Conservation (phyloP, 2,888 invertebrate genomes). For the Liodrosophila aerea region DNA sequence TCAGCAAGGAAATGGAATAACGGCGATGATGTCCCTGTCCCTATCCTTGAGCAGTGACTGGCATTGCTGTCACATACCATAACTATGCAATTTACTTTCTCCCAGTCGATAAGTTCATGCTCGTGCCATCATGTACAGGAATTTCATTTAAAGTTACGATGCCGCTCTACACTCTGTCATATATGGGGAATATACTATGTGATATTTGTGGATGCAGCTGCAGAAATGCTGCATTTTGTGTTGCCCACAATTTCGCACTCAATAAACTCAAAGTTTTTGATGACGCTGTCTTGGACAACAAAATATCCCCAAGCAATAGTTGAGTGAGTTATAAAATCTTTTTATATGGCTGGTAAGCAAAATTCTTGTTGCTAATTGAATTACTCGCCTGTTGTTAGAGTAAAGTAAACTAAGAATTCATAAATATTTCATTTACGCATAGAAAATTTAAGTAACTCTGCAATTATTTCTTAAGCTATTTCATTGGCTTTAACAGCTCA, state of each 20-base stretch:
- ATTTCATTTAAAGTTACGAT: constrained; percentile 2
- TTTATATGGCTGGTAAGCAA: constrained; percentile 45
- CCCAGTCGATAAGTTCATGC: constrained; percentile 2
- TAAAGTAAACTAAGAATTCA: too few relatives aligned
- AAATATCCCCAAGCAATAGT: constrained; percentile 9
- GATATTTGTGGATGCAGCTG: constrained; percentile 19
- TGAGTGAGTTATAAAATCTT: constrained; percentile 52
- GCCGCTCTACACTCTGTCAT: neutral
- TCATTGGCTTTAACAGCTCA: neutral
- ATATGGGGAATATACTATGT: constrained; percentile 3
- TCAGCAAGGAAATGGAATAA: too few relatives aligned
- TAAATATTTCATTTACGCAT: too few relatives aligned
- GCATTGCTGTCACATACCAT: neutral
- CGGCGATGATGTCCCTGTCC: too few relatives aligned
- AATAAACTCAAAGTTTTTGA: constrained; percentile 51
- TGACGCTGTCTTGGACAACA: constrained; percentile 17
- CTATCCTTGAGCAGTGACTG: constrained; percentile 5
- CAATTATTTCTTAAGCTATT: neutral
- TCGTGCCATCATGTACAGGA: constrained; percentile 1
- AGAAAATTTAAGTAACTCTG: too few relatives aligned
- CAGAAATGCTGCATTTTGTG: constrained; percentile 44
- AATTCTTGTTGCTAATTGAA: constrained; percentile 55
- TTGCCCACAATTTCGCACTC: constrained; percentile 56
- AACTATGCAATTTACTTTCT: neutral
- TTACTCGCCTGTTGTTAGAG: constrained; percentile 25